Percentiles rank a stretch among this genome's conserved stretches.
phyloP scores from a whole-genome alignment of 2,113 vertebrate species.

The Strix uralensis region DNA sequence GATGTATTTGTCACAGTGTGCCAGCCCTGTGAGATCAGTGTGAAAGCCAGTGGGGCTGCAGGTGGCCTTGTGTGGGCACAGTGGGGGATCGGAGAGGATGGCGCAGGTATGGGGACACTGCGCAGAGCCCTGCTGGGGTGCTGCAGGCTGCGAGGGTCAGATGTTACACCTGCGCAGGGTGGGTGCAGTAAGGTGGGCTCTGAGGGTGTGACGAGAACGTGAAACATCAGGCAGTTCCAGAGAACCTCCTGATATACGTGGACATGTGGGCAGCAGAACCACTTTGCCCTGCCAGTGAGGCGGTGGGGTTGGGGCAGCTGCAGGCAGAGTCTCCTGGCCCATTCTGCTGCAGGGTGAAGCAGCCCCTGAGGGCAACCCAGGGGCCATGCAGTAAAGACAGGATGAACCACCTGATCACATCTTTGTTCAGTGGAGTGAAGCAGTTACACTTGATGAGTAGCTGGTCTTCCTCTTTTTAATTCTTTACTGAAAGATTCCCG shows the following conservation, averaged over 20 bases:
- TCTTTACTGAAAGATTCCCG: not conserved
- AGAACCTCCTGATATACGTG: rapidly evolving
- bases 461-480: not conserved
- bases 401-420: not conserved
- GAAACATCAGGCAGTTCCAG: not conserved
- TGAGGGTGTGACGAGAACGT: not conserved
- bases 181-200: not conserved
- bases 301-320: not conserved
- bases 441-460: not conserved
- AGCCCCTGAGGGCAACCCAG: not conserved
- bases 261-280: not conserved
- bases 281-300: not conserved
- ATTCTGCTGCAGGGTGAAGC: not conserved
- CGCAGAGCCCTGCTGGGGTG: not conserved
- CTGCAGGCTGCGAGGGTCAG: not conserved
- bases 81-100: rapidly evolving
- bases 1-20: not conserved
- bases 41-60: not conserved
- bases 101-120: rapidly evolving
- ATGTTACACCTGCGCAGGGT: rapidly evolving
- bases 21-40: rapidly evolving
- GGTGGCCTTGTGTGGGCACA: not conserved
- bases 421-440: not conserved
- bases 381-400: not conserved
- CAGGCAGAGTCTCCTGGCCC: not conserved